Percentiles rank a stretch among this genome's conserved stretches.
Evolutionary conservation across 1,140 invertebrate species (phyloP).

Genomic region (Heterodera schachtii): DNA sequence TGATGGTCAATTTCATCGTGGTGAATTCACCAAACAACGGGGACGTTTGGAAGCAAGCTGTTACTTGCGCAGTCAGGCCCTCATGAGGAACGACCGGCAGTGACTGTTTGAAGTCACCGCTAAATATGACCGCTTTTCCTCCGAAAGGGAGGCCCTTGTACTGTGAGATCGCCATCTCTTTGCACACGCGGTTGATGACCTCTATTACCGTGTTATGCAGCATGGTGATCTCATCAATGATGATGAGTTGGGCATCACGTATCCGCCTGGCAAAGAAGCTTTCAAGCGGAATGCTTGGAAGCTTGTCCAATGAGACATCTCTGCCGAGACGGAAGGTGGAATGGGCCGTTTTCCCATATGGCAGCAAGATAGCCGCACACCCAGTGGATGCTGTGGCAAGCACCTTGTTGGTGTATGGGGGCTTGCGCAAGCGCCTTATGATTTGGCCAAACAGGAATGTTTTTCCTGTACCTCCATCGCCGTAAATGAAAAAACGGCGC

Average conservation of each 20-base stretch:
- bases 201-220: constrained; percentile 17
- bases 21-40: neutral
- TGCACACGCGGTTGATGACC: constrained; percentile 25
- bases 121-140: constrained; percentile 30
- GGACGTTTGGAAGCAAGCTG: neutral
- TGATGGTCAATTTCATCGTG: neutral
- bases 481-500: neutral
- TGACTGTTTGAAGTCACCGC: constrained; percentile 36
- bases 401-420: neutral
- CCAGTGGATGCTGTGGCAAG: constrained; percentile 24
- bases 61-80: neutral
- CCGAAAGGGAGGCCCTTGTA: constrained; percentile 21
- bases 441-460: constrained; percentile 16
- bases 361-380: constrained; percentile 14
- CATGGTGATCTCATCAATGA: constrained; percentile 40
- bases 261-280: constrained; percentile 22
- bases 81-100: constrained; percentile 23
- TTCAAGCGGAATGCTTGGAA: constrained; percentile 17
- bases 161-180: neutral
- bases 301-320: neutral
- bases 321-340: constrained; percentile 16
- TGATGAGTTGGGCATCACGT: constrained; percentile 18
- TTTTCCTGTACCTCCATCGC: constrained; percentile 6
- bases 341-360: constrained; percentile 12
- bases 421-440: neutral